Conservation (phyloP, 2,113 vertebrate species). For the Nematolebias whitei region DNA sequence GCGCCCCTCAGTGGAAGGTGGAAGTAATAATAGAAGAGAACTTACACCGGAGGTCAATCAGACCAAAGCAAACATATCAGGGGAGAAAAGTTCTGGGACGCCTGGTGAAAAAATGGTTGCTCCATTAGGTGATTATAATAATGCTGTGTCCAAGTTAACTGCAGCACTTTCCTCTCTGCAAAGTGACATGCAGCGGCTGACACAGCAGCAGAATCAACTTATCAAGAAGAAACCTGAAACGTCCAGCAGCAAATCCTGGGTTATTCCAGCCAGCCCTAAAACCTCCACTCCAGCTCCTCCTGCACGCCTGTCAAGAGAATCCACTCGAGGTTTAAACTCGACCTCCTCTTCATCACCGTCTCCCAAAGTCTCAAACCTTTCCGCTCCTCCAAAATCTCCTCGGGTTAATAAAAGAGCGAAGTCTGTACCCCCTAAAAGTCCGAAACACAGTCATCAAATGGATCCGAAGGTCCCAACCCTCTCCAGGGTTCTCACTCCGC, state of each 20-base stretch:
- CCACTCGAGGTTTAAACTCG: conserved; percentile 73
- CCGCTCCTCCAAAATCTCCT: conserved; percentile 77
- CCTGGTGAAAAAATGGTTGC: conserved; percentile 67
- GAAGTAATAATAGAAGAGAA: conserved; percentile 36
- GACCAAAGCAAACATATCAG: conserved; percentile 59
- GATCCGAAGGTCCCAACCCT: conserved; percentile 81
- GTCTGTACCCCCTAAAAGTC: conserved; percentile 84
- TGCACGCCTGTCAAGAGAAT: conserved; percentile 70
- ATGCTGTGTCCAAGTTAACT: conserved; percentile 88
- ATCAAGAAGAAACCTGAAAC: conserved; percentile 77
- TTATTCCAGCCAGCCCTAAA: conserved; percentile 78
- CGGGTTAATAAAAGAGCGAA: conserved; percentile 81
- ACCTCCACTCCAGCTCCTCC: conserved; percentile 51
- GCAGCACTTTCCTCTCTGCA: conserved; percentile 87
- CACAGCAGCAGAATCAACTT: conserved; percentile 87
- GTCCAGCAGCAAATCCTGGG: conserved; percentile 78
- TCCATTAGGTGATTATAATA: conserved; percentile 89
- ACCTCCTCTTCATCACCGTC: conserved; percentile 83
- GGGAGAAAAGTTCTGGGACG: conserved; percentile 61
- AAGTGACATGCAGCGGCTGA: conserved; percentile 89
- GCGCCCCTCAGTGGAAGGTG: conserved; percentile 25
- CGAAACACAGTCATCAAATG: conserved; percentile 76
- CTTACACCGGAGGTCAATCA: conserved; percentile 69
- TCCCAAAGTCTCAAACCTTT: conserved; percentile 67
- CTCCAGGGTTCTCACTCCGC: conserved; percentile 82